Evolutionary conservation across 1,140 invertebrate genomes (phyloP), one percentile per base, ranked within the genome.

Genomic region (Adoxophyes honmai): DNA sequence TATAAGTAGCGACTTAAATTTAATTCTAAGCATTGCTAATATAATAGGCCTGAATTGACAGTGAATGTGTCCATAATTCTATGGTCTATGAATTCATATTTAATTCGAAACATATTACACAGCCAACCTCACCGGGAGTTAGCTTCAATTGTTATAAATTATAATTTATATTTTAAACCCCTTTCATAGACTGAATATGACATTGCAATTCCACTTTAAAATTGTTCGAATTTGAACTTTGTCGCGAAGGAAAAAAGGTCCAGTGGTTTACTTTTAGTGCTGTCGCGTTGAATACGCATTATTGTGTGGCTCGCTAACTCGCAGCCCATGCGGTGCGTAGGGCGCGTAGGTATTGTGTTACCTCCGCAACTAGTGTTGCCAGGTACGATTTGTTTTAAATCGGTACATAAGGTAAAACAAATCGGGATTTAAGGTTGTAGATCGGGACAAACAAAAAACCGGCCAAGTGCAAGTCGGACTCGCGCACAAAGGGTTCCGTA

Each of bases 301-400:
- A 18, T 48, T 48, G 42, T 44, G 39, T 48, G 65, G 61, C 60
- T 66, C 64, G 55, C 61, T 55, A 59, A 63, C 70, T 77, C 65
- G 67, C 71, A 59, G 54, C 57, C 54, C 55, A 58, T 59, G 53
- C 53, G 55, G 36, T 59, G 60, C 55, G 36, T 59, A 59, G 53
- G 72, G 78, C 65, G 75, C 73, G 70, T 61, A n/a, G n/a, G 66
- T 83, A 81, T 86, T 86, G 77, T 82, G 73, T 85, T 86, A 79
- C 83, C 72, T 68, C 60, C 68, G 73, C n/a, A n/a, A n/a, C n/a
- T n/a, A n/a, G n/a, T n/a, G n/a, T n/a, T n/a, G n/a, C n/a, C n/a
- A n/a, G n/a, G n/a, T n/a, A n/a, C n/a, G n/a, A n/a, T n/a, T n/a
- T n/a, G n/a, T n/a, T n/a, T n/a, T n/a, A n/a, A n/a, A n/a, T n/a